These are phyloP conservation scores for Lynx canadensis DNA, from an alignment of 2,113 vertebrate species.

Conservation along the genomic window DNA sequence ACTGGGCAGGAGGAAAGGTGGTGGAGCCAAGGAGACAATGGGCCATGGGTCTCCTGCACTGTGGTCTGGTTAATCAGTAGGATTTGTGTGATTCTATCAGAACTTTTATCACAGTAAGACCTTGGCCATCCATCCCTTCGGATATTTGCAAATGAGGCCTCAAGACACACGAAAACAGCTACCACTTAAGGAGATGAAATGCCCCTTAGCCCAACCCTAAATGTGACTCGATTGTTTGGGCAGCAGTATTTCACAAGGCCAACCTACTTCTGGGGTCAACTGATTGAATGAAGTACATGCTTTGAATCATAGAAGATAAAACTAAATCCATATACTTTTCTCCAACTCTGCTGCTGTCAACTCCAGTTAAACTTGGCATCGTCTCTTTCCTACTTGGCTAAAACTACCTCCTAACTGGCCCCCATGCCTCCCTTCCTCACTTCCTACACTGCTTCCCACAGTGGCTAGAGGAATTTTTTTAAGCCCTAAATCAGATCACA, in stretches of 20 bases:
- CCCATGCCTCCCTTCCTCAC: not conserved
- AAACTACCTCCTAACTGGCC: not conserved
- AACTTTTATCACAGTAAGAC: not conserved
- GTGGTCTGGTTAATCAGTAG: not conserved
- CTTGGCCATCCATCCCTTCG: not conserved
- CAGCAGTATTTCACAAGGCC: not conserved
- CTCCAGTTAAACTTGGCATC: not conserved
- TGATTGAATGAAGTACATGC: not conserved
- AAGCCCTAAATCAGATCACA: not conserved
- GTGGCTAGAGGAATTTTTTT: not conserved
- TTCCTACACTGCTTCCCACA: not conserved
- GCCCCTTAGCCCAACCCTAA: not conserved
- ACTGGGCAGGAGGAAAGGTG: not conserved
- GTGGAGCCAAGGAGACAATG: not conserved
- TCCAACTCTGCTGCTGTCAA: not conserved
- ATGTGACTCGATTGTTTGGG: not conserved
- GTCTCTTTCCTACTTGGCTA: not conserved
- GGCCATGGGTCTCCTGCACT: not conserved
- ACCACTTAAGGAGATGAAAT: not conserved
- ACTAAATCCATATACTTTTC: not conserved
- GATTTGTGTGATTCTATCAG: not conserved
- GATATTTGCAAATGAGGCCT: not conserved
- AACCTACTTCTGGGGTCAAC: not conserved
- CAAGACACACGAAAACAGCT: not conserved
- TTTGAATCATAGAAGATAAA: not conserved